phyloP scores from a whole-genome alignment of 37 sponge, comb jelly and placozoan species.

The Bolinopsis microptera region DNA sequence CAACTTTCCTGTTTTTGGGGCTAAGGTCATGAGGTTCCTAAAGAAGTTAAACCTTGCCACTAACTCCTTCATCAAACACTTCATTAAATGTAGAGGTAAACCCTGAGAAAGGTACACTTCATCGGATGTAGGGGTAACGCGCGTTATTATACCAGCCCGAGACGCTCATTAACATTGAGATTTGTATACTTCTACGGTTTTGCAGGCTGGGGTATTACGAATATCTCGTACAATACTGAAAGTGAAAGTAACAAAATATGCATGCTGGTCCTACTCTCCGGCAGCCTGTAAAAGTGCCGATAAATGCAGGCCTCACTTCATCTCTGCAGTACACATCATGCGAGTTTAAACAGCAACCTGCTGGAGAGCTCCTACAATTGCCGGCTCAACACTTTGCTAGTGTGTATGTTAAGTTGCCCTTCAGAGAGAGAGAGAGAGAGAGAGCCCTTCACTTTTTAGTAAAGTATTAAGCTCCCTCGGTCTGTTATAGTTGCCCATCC shows the following conservation, averaged over 20 bases:
- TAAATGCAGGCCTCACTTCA: neutral
- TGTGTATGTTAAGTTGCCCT: neutral
- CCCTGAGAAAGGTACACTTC: no score
- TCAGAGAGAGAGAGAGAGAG: no score
- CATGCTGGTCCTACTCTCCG: neutral
- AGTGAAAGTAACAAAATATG: neutral
- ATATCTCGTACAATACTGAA: neutral
- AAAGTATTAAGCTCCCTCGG: neutral
- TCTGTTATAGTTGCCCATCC: neutral
- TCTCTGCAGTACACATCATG: neutral
- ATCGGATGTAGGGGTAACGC: no score
- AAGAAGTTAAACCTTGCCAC: neutral
- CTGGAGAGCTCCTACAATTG: neutral
- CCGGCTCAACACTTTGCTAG: neutral
- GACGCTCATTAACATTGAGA: no score
- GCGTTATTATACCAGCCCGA: neutral
- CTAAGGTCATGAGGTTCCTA: neutral
- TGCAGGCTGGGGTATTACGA: neutral
- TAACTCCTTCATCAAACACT: neutral
- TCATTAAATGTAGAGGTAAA: no score
- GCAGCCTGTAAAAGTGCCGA: neutral
- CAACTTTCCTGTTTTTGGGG: neutral
- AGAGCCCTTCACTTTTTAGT: no score
- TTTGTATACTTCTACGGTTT: neutral
- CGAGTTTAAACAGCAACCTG: neutral